phyloP scores from a whole-genome alignment of 2,113 vertebrate species.

The Festucalex cinctus region DNA sequence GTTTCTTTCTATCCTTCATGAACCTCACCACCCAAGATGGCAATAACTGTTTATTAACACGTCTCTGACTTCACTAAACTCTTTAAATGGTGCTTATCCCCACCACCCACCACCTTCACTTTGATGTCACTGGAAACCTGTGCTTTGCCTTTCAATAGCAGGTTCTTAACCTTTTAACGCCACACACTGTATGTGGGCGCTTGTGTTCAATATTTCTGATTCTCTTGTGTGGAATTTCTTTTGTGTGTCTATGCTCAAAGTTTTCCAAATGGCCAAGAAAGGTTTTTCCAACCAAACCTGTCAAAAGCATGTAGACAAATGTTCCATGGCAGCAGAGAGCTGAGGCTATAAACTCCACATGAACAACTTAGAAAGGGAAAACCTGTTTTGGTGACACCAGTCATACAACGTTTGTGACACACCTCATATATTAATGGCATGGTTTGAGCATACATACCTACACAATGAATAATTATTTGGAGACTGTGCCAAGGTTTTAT shows the following conservation, averaged over 20 bases:
- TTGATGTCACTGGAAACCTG: conserved; percentile 44
- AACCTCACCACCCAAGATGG: conserved; percentile 40
- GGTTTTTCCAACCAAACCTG: neutral
- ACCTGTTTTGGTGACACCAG: neutral
- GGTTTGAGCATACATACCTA: neutral
- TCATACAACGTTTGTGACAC: neutral
- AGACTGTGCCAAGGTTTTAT: neutral
- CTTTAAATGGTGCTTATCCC: conserved; percentile 52
- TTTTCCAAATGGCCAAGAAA: neutral
- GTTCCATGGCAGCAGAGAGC: neutral
- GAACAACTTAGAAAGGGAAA: neutral
- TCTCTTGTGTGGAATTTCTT: neutral
- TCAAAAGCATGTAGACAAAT: neutral
- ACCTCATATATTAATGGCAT: neutral
- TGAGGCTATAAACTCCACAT: neutral
- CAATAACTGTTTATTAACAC: conserved; percentile 74
- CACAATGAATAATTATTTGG: neutral
- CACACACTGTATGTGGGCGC: neutral
- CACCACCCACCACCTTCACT: conserved; percentile 61
- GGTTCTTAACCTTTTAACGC: conserved; percentile 42
- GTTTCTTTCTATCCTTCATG: conserved; percentile 40
- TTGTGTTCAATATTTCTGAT: neutral
- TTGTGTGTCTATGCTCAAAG: conserved; percentile 3
- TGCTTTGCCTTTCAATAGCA: conserved; percentile 54
- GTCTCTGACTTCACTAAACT: conserved; percentile 64